phyloP scores from a whole-genome alignment of 2,113 vertebrate species.

The Mellivora capensis region DNA sequence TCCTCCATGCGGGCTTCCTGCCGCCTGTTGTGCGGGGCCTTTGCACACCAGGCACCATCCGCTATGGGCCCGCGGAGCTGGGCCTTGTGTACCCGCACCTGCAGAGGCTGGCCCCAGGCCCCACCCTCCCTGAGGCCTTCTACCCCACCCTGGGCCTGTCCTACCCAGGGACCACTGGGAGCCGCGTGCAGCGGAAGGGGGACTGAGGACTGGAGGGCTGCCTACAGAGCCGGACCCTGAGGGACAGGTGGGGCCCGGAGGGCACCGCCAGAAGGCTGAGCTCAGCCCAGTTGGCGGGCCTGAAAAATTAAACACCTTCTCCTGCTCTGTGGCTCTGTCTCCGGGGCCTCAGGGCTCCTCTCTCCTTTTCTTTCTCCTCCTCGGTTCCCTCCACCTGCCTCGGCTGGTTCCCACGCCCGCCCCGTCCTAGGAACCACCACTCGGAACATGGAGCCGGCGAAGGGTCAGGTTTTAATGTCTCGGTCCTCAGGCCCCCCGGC shows the following conservation, averaged over 20 bases:
- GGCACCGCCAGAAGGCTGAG: background rate
- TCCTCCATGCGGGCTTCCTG: slow-evolving; percentile 81
- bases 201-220: slow-evolving; percentile 49
- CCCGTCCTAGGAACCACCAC: background rate
- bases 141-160: slow-evolving; percentile 72
- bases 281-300: accelerated
- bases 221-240: background rate
- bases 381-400: no score
- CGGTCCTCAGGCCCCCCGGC: background rate
- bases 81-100: slow-evolving; percentile 89
- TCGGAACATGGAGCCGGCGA: background rate
- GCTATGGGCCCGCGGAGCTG: slow-evolving; percentile 90
- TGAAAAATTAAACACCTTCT: slow-evolving; percentile 52
- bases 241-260: accelerated
- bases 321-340: background rate
- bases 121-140: slow-evolving; percentile 57
- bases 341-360: background rate
- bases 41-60: slow-evolving; percentile 90
- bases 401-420: accelerated
- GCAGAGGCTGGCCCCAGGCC: slow-evolving; percentile 81
- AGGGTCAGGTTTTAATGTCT: slow-evolving; percentile 70
- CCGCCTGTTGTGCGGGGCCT: slow-evolving; percentile 85
- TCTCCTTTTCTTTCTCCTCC: background rate
- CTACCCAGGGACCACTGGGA: slow-evolving; percentile 24
- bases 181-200: slow-evolving; percentile 82